Conservation (phyloP, 1,140 invertebrate genomes). For the Drosophila santomea region DNA sequence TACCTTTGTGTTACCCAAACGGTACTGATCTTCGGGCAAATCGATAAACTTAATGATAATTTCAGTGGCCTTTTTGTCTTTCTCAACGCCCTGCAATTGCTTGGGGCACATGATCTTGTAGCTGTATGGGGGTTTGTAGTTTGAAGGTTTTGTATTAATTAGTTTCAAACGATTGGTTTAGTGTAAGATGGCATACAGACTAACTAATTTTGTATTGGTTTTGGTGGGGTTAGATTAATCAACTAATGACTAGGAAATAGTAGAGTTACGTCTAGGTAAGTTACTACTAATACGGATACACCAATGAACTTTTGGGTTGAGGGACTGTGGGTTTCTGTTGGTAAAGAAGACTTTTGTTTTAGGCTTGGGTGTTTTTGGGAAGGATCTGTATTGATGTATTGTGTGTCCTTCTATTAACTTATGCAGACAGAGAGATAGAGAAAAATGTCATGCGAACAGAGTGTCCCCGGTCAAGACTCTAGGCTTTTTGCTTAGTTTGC, state of each 20-base stretch:
- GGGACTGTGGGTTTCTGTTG: constrained; percentile 40
- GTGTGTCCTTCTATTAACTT: constrained; percentile 40
- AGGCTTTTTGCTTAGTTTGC: constrained; percentile 64
- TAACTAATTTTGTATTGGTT: constrained; percentile 31
- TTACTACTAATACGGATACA: constrained; percentile 55
- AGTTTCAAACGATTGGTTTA: constrained; percentile 46
- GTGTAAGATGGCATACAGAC: constrained; percentile 44
- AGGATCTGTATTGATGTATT: constrained; percentile 9
- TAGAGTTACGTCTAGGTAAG: constrained; percentile 60
- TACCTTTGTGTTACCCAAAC: constrained; percentile 98
- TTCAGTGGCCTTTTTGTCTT: constrained; percentile 93
- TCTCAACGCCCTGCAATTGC: constrained; percentile 90
- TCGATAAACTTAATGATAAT: constrained; percentile 94
- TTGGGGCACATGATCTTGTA: constrained; percentile 96
- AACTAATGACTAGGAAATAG: constrained; percentile 48
- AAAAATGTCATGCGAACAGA: constrained; percentile 54
- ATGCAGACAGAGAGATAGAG: constrained; percentile 29
- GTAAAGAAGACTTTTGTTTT: constrained; percentile 47
- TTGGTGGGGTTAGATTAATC: constrained; percentile 20
- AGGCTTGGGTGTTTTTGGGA: constrained; percentile 2
- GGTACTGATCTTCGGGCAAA: constrained; percentile 96
- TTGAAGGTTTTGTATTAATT: constrained; percentile 49
- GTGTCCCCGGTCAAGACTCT: constrained; percentile 20
- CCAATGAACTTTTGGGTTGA: constrained; percentile 33
- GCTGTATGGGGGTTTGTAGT: constrained; percentile 86